Conservation (phyloP, 2,113 vertebrate species). For the Oostethus manadensis region DNA sequence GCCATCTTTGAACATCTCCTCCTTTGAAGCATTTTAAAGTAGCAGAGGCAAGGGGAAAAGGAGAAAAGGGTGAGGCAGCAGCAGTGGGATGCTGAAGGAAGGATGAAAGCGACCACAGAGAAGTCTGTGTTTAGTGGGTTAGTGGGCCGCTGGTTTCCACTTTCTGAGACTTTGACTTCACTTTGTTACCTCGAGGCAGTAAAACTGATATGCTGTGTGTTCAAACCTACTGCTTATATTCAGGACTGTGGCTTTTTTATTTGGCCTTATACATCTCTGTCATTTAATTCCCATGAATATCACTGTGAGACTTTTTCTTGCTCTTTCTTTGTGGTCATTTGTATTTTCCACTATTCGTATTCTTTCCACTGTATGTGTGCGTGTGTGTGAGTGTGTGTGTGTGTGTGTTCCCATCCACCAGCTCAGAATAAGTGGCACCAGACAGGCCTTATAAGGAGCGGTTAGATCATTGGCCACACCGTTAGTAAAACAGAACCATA, state of each 20-base stretch:
- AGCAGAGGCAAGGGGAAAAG: constrained; percentile 6
- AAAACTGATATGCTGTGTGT: constrained; percentile 24
- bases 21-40: constrained; percentile 15
- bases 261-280: constrained; percentile 7
- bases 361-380: constrained; percentile 24
- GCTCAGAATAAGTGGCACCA: constrained; percentile 74
- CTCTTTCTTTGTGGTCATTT: constrained; percentile 1
- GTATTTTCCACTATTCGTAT: constrained; percentile 15
- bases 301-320: not conserved
- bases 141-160: constrained; percentile 49
- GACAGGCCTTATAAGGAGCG: constrained; percentile 76
- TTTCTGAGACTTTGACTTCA: constrained; percentile 27
- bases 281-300: constrained; percentile 5
- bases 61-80: constrained; percentile 16
- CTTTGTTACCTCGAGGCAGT: constrained; percentile 22
- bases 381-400: constrained; percentile 36
- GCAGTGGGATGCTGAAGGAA: constrained; percentile 18
- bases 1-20: constrained; percentile 1
- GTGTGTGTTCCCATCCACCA: constrained; percentile 51
- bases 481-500: constrained; percentile 68
- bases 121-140: constrained; percentile 66
- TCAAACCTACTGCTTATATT: constrained; percentile 21
- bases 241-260: not conserved
- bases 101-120: constrained; percentile 60
- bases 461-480: constrained; percentile 71